Conservation (phyloP, 2,888 invertebrate genomes). For the Heteropelma amictum region DNA sequence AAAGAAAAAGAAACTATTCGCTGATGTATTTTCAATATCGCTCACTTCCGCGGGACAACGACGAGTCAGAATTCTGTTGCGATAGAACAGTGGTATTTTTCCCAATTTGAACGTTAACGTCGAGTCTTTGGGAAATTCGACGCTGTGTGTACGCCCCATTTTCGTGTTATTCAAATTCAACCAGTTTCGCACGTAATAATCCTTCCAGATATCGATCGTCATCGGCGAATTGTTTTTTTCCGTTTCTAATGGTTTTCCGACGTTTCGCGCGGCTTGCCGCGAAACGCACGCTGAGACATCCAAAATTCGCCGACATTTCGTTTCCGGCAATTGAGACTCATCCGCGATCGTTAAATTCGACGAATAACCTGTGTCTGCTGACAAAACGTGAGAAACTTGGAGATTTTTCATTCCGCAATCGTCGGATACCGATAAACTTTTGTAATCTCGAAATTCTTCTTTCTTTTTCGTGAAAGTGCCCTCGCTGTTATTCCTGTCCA, state of each 20-base stretch:
- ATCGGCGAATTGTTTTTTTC: no score
- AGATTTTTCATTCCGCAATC: background rate
- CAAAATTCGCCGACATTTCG: background rate
- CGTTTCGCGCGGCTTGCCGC: background rate
- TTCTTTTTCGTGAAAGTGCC: slow-evolving; percentile 14
- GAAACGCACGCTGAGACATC: slow-evolving; percentile 7
- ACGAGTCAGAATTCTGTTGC: slow-evolving; percentile 69
- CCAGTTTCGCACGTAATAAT: slow-evolving; percentile 37
- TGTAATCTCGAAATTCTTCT: background rate
- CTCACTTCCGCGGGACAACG: slow-evolving; percentile 67
- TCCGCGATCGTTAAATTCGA: slow-evolving; percentile 5
- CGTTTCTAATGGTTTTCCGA: background rate
- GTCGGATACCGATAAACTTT: background rate
- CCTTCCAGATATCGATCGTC: slow-evolving; percentile 10
- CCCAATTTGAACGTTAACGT: slow-evolving; percentile 17
- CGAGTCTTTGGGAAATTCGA: slow-evolving; percentile 14
- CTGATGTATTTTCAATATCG: background rate
- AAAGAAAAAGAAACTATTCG: background rate
- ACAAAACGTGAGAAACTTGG: slow-evolving; percentile 4
- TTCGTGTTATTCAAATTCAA: background rate
- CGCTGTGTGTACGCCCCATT: background rate
- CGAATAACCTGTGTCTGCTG: slow-evolving; percentile 20
- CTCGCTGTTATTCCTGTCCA: background rate
- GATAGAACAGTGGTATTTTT: slow-evolving; percentile 65
- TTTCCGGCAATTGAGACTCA: slow-evolving; percentile 3